phyloP scores from a whole-genome alignment of 2,797 vertebrate genomes.

The Coracias cyanogaster region DNA sequence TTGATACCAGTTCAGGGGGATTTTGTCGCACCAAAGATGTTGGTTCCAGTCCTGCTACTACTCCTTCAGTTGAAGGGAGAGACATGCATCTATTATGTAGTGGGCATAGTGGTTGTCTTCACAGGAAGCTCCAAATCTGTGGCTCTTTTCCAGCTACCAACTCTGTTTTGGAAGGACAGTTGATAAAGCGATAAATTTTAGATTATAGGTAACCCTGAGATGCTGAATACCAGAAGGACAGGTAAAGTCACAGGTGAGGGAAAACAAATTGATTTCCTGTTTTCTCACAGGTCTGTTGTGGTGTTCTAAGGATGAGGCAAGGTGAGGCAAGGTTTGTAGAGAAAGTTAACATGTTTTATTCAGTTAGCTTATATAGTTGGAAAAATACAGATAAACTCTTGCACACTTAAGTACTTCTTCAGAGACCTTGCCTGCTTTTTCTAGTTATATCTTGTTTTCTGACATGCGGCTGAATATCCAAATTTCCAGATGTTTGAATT shows the following conservation, averaged over 20 bases:
- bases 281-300: background rate
- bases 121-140: background rate
- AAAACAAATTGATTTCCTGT: background rate
- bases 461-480: background rate
- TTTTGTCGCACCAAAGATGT: background rate
- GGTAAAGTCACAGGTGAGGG: background rate
- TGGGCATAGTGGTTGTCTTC: background rate
- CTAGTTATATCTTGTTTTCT: background rate
- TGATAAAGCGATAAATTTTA: background rate
- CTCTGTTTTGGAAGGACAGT: background rate
- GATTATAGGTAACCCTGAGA: background rate
- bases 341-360: background rate
- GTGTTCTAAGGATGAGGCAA: background rate
- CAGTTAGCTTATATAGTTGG: background rate
- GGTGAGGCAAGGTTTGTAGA: background rate
- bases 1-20: accelerated
- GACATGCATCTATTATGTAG: background rate
- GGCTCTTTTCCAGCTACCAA: background rate
- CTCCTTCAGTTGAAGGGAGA: background rate
- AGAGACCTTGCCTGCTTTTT: background rate
- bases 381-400: background rate
- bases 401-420: background rate
- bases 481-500: background rate
- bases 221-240: background rate
- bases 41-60: background rate